A percentile compares a stretch with the other conserved stretches of the same genome.
These are phyloP conservation scores for Bombus consobrinus DNA, from an alignment of 1,140 invertebrate species.

Conservation along the genomic window DNA sequence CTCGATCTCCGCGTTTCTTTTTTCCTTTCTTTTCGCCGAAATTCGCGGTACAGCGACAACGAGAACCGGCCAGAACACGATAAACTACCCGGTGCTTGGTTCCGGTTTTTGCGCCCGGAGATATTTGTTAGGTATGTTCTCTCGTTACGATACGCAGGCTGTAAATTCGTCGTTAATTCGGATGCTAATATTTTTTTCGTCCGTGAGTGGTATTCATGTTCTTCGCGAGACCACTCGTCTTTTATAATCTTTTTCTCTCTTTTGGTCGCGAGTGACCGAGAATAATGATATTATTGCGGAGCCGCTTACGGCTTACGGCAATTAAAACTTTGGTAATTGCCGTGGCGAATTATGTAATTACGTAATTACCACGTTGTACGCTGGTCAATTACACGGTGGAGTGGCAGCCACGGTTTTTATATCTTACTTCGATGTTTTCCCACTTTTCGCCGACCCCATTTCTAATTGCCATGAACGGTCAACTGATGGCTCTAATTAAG, in stretches of 20 bases:
- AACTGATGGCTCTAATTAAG: constrained; percentile 41
- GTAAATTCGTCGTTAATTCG: constrained; percentile 3
- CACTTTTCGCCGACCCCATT: constrained; percentile 23
- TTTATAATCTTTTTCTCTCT: background rate
- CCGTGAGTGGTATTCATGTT: background rate
- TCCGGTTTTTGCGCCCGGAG: constrained; percentile 1
- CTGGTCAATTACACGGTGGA: constrained; percentile 32
- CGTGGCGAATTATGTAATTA: constrained; percentile 78
- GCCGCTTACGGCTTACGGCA: constrained; percentile 74
- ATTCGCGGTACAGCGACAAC: background rate
- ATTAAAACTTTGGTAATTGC: constrained; percentile 82
- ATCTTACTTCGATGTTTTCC: background rate
- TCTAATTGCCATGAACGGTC: constrained; percentile 30
- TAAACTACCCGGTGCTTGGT: background rate
- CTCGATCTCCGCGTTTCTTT: too few relatives aligned
- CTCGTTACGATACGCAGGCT: background rate
- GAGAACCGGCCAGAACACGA: background rate
- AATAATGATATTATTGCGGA: constrained; percentile 79
- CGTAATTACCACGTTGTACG: constrained; percentile 71
- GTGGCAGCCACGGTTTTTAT: background rate
- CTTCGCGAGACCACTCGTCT: background rate
- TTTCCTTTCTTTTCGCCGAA: background rate
- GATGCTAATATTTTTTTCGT: background rate
- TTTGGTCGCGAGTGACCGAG: constrained; percentile 57
- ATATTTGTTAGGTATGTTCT: background rate